Conservation (phyloP, 2,113 vertebrate species). For the Oceanites oceanicus region DNA sequence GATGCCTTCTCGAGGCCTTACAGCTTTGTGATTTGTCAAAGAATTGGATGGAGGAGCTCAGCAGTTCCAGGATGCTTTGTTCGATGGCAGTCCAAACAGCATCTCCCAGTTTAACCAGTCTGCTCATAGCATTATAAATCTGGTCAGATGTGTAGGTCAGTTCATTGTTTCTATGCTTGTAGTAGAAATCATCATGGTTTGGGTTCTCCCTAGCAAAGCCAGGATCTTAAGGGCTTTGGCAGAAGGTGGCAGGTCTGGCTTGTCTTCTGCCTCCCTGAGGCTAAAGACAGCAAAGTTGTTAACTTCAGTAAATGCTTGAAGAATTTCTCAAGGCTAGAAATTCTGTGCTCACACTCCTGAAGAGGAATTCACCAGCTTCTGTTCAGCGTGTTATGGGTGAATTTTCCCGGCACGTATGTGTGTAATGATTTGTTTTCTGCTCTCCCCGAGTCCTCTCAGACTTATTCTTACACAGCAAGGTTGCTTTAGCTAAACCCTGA, state of each 20-base stretch:
- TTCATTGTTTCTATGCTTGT: accelerated
- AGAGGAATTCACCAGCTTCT: neutral
- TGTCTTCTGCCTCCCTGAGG: neutral
- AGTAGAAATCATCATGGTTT: neutral
- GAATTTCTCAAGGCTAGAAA: neutral
- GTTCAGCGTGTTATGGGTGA: neutral
- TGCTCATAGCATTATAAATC: accelerated
- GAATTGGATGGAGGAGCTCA: neutral
- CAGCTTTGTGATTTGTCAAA: neutral
- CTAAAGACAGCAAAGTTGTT: neutral
- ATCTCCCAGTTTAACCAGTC: neutral
- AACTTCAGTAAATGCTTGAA: neutral
- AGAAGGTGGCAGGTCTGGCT: neutral
- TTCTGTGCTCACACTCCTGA: accelerated
- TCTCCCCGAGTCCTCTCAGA: neutral
- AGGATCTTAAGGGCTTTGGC: neutral
- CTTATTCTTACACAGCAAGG: neutral
- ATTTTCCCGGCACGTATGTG: accelerated
- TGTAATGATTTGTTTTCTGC: neutral
- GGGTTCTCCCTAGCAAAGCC: neutral
- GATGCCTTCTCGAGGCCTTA: neutral
- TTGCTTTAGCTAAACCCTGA: neutral
- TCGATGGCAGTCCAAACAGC: accelerated
- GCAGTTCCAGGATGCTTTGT: accelerated
- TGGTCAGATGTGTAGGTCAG: neutral